Evolutionary conservation across 2,888 invertebrate genomes (phyloP), one percentile per base, ranked within the genome.

Genomic region (Antheraea assamensis): DNA sequence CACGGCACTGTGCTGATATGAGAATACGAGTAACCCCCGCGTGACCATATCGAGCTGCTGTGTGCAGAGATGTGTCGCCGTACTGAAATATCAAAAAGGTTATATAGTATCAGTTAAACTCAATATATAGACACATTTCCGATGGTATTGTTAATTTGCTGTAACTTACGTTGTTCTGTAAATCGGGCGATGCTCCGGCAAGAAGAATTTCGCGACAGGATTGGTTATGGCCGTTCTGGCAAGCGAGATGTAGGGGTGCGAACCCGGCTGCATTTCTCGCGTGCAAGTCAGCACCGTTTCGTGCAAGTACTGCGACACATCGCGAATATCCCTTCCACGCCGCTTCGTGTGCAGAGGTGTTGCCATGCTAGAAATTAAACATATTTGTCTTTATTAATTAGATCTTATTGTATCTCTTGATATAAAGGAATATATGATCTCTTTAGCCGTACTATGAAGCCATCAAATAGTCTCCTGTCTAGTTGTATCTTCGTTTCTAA

Each of bases 181-280:
- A 94, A 89, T 99, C 98, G 0, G 98, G 97, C 88, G 97, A 97
- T 76, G 98, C 98, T 0, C 98, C 98, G 1, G 98, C 97, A 81
- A 98, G 95, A 68, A 99, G 95, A 19, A 99, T 94, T 86, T 98
- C 98, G 73, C 99, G 92, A 83, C 98, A 98, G 80, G 98, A 97
- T 94, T 99, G 99, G 94, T 99, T 99, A 95, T 99, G 99, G 0
- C 99, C 99, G 91, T 98, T 98, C 95, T 99, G 99, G 83, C 98
- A 98, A 76, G 98, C 97, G 79, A 99, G 96, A 94, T 99, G 99
- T 70, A 99, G 95, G n/a, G 99, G 96, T 24, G 98, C 97, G 91
- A 99, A 98, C 13, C 99, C 99, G 71, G 98, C 98, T 81, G 97
- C 96, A 91, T 98, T 98, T 85, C 96, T 95, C 75, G 95, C 95